Percentiles rank a stretch among this genome's conserved stretches.
phyloP scores from a whole-genome alignment of 2,113 vertebrate genomes.

The Gallinago jamesoni region DNA sequence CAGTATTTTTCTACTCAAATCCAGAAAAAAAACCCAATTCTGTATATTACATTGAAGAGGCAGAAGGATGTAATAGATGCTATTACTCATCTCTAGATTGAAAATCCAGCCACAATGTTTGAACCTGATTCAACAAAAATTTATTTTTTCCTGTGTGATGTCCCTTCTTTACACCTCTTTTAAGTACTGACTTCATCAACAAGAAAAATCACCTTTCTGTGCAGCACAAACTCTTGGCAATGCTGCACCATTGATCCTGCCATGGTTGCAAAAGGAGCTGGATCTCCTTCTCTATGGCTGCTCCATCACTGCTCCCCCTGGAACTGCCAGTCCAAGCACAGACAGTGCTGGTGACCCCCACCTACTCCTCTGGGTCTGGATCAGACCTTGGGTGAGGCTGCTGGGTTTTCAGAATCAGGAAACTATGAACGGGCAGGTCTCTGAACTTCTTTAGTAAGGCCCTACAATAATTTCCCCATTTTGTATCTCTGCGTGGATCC shows the following conservation, averaged over 20 bases:
- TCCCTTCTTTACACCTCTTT: neutral
- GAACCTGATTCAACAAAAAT: neutral
- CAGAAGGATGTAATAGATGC: neutral
- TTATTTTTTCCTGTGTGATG: neutral
- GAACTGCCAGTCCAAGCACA: fast-evolving
- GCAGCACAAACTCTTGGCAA: neutral
- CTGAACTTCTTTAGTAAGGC: neutral
- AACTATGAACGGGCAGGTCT: neutral
- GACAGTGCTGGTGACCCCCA: neutral
- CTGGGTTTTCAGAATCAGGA: neutral
- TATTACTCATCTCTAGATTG: neutral
- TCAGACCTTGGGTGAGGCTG: neutral
- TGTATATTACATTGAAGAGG: neutral
- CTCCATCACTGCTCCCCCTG: neutral
- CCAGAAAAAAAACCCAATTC: neutral
- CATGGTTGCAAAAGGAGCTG: neutral
- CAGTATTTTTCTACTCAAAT: neutral
- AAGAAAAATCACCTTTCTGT: neutral
- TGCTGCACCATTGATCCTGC: neutral
- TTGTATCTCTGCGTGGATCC: neutral
- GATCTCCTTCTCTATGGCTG: neutral
- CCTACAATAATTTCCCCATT: neutral
- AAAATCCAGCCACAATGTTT: neutral
- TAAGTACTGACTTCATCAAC: neutral
- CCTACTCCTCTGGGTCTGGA: neutral